Evolutionary conservation across 2,113 vertebrate species (phyloP), one percentile per base, ranked within the genome.

Genomic region (Myocastor coypus): DNA sequence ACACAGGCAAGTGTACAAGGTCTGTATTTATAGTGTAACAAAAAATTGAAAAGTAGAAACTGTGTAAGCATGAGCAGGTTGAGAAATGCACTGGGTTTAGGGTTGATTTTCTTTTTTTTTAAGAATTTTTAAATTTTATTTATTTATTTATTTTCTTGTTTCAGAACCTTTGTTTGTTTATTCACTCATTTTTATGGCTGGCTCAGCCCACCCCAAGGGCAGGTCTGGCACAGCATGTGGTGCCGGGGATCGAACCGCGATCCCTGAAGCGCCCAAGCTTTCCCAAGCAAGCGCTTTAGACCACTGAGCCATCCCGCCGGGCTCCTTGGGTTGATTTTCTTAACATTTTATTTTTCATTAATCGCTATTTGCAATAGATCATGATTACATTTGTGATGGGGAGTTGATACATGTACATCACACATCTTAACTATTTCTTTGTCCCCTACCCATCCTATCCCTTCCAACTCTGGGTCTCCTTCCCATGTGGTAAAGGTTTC

Each of bases 21-120:
- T 57, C 40, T 50, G 28, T 40, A 30, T 37, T 24, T 59, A 37
- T 46, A 52, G 7, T 84, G 71, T 57, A 57, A 87, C 52, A 80
- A 59, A 64, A 52, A 92, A 85, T n/a, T 71, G 7, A 37, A 69
- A 86, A 69, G 61, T 96, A 61, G 90, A 87, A 71, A 32, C 32
- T 20, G 3, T 82, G 46, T 75, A 59, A 42, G 13, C 59, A 17
- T 19, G 4, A 46, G 75, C 63, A 50, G 22, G 57, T 57, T 46
- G 34, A 94, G 55, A 92, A 89, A 86, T 40, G 46, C 69, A 94
- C 78, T 20, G 0, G 42, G 26, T 77, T 42, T 75, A 0, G 40
- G 40, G 40, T 14, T 42, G 12, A 14, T 28, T 46, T 75, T 42
- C 24, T 28, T 75, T n/a, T n/a, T n/a, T n/a, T n/a, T n/a, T n/a